Evolutionary conservation across 2,888 invertebrate genomes (phyloP), one percentile per base, ranked within the genome.

Genomic region (Carterocephalus palaemon): DNA sequence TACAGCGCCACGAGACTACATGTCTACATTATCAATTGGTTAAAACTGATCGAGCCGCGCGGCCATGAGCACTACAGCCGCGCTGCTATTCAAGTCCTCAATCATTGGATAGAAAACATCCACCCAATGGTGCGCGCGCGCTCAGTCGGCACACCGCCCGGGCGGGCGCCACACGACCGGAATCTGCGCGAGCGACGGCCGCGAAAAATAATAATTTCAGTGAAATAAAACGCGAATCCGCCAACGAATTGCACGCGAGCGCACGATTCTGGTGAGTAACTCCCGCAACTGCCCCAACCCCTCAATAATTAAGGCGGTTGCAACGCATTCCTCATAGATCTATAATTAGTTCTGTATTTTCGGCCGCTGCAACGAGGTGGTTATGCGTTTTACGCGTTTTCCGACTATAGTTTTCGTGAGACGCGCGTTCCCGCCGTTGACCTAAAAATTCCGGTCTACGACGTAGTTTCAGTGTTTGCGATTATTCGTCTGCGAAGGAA

Each of bases 121-220:
- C 54, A 48, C 41, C 48, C 48, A 46, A 47, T 53, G 53, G 56
- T 57, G 67, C 57, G 61, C 56, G 64, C 60, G 62, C 59, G 61
- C 57, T 63, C 84, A 86, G 86, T 86, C 84, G 83, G 83, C 85
- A 72, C 64, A 69, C 86, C 85, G 85, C 86, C 85, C 84, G 85
- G 84, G 85, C 85, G 85, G 85, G 83, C 77, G 85, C 84, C 83
- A 82, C 82, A 85, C 85, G 86, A 86, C 86, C 85, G 75, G 86
- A 67, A 70, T 85, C 85, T 77, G 83, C 80, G 84, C 84, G 66
- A 70, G 83, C 81, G 79, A 68, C 70, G 77, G 76, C 71, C 69
- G 59, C 70, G 67, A 70, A 71, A 65, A 54, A 67, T 68, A 73
- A 75, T 74, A 71, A 74, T 75, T 76, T 68, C 77, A 75, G 77